Evolutionary conservation across 2,113 vertebrate species (phyloP).

Genomic region (Leptobrachium leishanense): DNA sequence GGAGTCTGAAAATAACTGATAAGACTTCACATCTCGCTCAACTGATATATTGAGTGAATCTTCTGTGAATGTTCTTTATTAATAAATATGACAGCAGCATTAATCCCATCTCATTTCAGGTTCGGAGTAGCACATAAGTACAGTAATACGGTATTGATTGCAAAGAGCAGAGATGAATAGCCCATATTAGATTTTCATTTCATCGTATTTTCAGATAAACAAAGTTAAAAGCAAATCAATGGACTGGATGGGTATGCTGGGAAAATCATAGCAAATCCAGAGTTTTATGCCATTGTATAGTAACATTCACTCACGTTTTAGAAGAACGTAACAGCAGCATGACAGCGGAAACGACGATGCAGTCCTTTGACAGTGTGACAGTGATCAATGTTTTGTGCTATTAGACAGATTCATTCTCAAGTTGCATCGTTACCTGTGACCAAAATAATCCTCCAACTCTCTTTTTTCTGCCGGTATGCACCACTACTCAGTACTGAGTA

Average conservation of each 20-base stretch:
- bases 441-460: too few relatives aligned
- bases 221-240: conserved; percentile 14
- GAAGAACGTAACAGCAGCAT: too few relatives aligned
- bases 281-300: background rate
- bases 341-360: too few relatives aligned
- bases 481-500: too few relatives aligned
- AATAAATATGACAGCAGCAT: conserved; percentile 16
- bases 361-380: too few relatives aligned
- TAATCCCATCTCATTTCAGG: conserved; percentile 8
- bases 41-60: background rate
- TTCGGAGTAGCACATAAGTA: conserved; percentile 6
- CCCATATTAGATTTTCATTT: conserved; percentile 17
- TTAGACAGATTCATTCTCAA: too few relatives aligned
- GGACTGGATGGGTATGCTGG: background rate
- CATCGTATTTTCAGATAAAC: conserved; percentile 17
- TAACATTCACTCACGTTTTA: background rate
- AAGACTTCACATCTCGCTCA: background rate
- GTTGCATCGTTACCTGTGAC: too few relatives aligned
- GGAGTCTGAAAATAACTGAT: background rate
- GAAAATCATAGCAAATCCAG: background rate
- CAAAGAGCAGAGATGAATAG: conserved; percentile 14
- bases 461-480: too few relatives aligned
- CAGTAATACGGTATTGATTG: conserved; percentile 17
- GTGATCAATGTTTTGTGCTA: too few relatives aligned
- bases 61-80: background rate